These are phyloP conservation scores for Trissoscelio sp. DNA, from an alignment of 2,888 invertebrate species.

Conservation along the genomic window DNA sequence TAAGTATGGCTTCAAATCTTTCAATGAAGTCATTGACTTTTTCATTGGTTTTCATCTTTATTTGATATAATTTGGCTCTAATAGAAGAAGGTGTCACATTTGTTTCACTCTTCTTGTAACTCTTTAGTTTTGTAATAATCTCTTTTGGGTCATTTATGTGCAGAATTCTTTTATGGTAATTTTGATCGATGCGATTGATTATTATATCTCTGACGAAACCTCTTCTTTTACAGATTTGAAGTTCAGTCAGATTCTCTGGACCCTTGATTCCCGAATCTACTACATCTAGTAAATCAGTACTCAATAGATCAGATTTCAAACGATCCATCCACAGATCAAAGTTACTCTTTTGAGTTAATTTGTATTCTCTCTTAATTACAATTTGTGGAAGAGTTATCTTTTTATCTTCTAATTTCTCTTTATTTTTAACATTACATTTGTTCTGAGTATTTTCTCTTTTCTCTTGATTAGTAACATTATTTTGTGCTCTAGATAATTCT, in stretches of 20 bases:
- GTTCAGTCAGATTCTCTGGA: background rate
- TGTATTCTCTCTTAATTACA: slow-evolving; percentile 64
- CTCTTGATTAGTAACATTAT: background rate
- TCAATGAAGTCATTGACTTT: slow-evolving; percentile 67
- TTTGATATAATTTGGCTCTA: slow-evolving; percentile 55
- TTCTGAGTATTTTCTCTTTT: background rate
- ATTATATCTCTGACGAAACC: slow-evolving; percentile 4
- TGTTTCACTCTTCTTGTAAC: slow-evolving; percentile 44
- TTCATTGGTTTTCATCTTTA: slow-evolving; percentile 64
- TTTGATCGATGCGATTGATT: slow-evolving; percentile 3
- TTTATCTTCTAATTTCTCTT: background rate
- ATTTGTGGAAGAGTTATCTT: slow-evolving; percentile 18
- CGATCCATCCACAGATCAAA: slow-evolving; percentile 66
- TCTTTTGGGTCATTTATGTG: slow-evolving; percentile 55
- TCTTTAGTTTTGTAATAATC: slow-evolving; percentile 60
- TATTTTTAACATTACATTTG: background rate
- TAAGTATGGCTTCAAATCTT: slow-evolving; percentile 59
- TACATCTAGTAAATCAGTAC: slow-evolving; percentile 57
- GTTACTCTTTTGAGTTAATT: slow-evolving; percentile 56
- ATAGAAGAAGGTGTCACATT: slow-evolving; percentile 65
- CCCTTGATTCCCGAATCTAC: slow-evolving; percentile 37
- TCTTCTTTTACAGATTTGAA: background rate
- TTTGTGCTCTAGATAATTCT: background rate
- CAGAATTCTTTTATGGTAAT: slow-evolving; percentile 59
- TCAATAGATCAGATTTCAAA: slow-evolving; percentile 64